Percentiles rank a stretch among this genome's conserved stretches.
phyloP scores from a whole-genome alignment of 1,140 invertebrate species.

The Lasaia peninsularis region DNA sequence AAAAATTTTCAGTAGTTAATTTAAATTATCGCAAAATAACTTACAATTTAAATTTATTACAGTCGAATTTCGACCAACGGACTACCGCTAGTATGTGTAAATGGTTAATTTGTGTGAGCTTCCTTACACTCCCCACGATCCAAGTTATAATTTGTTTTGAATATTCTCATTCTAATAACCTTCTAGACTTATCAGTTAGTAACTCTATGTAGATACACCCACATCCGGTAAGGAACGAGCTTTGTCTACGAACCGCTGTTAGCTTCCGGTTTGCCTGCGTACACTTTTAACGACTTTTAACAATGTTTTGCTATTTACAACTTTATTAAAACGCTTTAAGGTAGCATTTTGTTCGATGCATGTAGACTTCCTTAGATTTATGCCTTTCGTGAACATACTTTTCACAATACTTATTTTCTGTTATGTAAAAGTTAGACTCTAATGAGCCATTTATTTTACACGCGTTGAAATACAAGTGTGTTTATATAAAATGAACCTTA shows the following conservation, averaged over 20 bases:
- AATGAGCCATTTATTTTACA: slow-evolving; percentile 48
- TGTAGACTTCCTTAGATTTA: slow-evolving; percentile 37
- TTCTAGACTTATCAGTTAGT: slow-evolving; percentile 25
- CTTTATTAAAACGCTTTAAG: slow-evolving; percentile 18
- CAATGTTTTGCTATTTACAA: slow-evolving; percentile 21
- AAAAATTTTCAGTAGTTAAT: too few species aligned
- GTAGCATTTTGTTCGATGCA: background rate
- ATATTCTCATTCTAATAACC: slow-evolving; percentile 19
- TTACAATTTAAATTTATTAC: too few species aligned
- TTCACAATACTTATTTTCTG: slow-evolving; percentile 38
- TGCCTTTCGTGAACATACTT: slow-evolving; percentile 43
- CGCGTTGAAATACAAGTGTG: background rate
- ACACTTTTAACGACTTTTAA: slow-evolving; percentile 42
- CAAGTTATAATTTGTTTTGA: slow-evolving; percentile 3
- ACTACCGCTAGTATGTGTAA: too few species aligned
- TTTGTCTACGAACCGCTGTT: slow-evolving; percentile 59
- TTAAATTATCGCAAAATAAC: too few species aligned
- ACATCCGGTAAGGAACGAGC: slow-evolving; percentile 52
- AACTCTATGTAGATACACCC: slow-evolving; percentile 25
- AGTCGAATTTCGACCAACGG: too few species aligned
- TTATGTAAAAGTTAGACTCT: slow-evolving; percentile 44
- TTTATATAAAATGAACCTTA: background rate
- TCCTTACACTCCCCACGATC: too few species aligned
- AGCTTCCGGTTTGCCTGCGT: slow-evolving; percentile 45
- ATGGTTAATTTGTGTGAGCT: too few species aligned